These are phyloP conservation scores for Erebia aethiops DNA, from an alignment of 2,888 invertebrate genomes.

Conservation along the genomic window DNA sequence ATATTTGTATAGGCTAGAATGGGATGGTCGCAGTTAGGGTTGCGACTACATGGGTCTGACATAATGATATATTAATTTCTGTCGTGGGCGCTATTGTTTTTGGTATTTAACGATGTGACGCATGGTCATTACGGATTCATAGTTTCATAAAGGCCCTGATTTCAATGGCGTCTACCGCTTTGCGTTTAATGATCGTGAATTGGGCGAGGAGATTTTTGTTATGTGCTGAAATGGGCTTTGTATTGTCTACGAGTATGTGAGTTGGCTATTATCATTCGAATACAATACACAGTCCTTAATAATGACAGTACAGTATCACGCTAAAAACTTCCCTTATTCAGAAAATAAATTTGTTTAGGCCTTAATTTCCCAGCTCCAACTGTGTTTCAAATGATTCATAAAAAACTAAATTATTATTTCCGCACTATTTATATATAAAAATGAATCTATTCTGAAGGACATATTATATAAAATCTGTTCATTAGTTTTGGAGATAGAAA, in stretches of 20 bases:
- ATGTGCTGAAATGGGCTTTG: conserved; percentile 9
- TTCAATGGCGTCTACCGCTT: conserved; percentile 60
- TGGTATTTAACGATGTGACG: conserved; percentile 80
- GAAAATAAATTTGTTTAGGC: neutral
- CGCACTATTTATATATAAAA: too few relatives aligned
- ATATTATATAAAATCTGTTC: too few relatives aligned
- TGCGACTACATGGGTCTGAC: conserved; percentile 72
- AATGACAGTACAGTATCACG: neutral
- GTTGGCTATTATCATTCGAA: conserved; percentile 10
- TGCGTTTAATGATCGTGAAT: conserved; percentile 76
- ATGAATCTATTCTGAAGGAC: too few relatives aligned
- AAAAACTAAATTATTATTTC: too few relatives aligned
- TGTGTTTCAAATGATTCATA: too few relatives aligned
- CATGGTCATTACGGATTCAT: conserved; percentile 82
- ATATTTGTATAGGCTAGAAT: conserved; percentile 30
- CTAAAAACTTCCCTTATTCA: neutral
- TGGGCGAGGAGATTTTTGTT: conserved; percentile 42
- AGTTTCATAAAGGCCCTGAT: conserved; percentile 76
- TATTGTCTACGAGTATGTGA: conserved; percentile 20
- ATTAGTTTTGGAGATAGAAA: too few relatives aligned
- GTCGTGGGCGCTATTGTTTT: conserved; percentile 79
- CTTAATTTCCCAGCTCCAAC: too few relatives aligned
- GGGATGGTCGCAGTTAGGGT: conserved; percentile 44
- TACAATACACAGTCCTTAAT: conserved; percentile 13
- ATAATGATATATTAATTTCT: conserved; percentile 84